phyloP scores from a whole-genome alignment of 2,888 invertebrate genomes.

The Pyralis farinalis region DNA sequence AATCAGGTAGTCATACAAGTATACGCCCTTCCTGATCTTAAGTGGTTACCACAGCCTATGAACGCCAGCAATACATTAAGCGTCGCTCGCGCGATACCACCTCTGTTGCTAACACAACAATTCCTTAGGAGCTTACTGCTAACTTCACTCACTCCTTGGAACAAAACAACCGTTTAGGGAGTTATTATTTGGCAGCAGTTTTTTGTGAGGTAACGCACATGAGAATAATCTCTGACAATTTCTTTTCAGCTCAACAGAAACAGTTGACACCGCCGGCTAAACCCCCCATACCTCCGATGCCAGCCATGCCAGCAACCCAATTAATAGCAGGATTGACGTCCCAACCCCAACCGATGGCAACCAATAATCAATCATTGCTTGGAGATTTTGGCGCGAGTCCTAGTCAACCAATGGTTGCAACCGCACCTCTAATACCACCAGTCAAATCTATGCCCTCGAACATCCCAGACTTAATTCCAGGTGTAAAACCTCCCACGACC shows the following conservation, averaged over 20 bases:
- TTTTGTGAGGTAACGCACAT: too few relatives aligned
- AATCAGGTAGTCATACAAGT: too few relatives aligned
- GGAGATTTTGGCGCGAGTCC: conserved; percentile 38
- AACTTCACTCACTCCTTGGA: too few relatives aligned
- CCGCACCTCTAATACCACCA: conserved; percentile 19
- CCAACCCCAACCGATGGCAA: conserved; percentile 27
- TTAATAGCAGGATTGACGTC: conserved; percentile 19
- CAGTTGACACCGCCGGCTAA: conserved; percentile 58
- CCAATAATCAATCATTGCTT: conserved; percentile 35
- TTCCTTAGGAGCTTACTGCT: too few relatives aligned
- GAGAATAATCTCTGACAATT: too few relatives aligned
- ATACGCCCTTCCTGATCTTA: too few relatives aligned
- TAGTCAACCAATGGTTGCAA: conserved; percentile 17
- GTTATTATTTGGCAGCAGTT: too few relatives aligned
- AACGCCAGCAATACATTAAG: too few relatives aligned
- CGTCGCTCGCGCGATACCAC: too few relatives aligned
- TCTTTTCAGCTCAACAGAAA: conserved; percentile 34
- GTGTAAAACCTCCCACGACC: conserved; percentile 43
- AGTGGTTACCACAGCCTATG: too few relatives aligned
- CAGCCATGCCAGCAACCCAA: conserved; percentile 28
- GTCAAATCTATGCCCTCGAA: conserved; percentile 31
- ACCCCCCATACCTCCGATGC: conserved; percentile 65
- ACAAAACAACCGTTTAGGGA: too few relatives aligned
- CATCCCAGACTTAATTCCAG: conserved; percentile 63
- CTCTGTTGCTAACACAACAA: too few relatives aligned